phyloP scores from a whole-genome alignment of 2,113 vertebrate species.

The Barbus barbus region DNA sequence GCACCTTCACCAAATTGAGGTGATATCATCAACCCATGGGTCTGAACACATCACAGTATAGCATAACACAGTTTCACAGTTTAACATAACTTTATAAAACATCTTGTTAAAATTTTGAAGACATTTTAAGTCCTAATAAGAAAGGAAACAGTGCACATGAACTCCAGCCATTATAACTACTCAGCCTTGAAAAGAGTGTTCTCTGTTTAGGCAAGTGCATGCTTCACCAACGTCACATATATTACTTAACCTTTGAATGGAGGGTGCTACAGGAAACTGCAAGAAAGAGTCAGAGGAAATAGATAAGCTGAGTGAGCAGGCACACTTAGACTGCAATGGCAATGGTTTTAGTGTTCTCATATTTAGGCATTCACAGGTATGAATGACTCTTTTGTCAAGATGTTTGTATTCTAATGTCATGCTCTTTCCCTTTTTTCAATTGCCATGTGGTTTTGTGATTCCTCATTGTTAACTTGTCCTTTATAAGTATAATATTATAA shows the following conservation, averaged over 20 bases:
- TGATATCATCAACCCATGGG: neutral
- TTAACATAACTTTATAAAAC: neutral
- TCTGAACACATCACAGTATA: neutral
- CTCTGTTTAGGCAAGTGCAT: conserved; percentile 30
- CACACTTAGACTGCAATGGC: too few species aligned
- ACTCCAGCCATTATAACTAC: conserved; percentile 15
- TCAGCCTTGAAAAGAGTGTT: conserved; percentile 31
- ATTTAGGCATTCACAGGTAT: neutral
- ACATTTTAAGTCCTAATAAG: neutral
- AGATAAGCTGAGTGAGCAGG: neutral
- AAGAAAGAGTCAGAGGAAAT: conserved; percentile 36
- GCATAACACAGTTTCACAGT: neutral
- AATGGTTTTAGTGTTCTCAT: neutral
- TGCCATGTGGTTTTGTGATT: neutral
- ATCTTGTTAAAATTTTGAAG: neutral
- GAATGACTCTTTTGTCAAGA: neutral
- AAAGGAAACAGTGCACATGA: conserved; percentile 5
- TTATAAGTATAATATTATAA: neutral
- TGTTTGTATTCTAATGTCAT: neutral
- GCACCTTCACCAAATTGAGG: neutral
- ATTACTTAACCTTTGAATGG: conserved; percentile 1
- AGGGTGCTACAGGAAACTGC: conserved; percentile 8
- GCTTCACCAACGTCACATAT: neutral
- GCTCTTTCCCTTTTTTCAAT: neutral
- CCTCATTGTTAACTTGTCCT: neutral